Conservation (phyloP, 2,797 vertebrate species). For the Takifugu ocellatus region DNA sequence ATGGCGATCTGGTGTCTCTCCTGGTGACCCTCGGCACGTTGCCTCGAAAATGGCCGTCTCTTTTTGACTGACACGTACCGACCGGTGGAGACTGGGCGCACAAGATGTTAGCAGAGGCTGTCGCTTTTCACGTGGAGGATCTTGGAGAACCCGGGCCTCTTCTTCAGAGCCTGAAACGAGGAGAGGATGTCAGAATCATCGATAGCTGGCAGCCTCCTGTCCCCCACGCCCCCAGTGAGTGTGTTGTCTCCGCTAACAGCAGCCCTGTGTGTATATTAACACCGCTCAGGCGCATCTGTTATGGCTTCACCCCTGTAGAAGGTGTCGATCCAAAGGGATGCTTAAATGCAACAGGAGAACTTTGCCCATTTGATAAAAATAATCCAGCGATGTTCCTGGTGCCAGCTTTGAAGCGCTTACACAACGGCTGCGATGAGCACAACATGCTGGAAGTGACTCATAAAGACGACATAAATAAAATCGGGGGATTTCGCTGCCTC, state of each 20-base stretch:
- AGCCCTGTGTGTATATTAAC: background rate
- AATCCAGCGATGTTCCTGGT: conserved; percentile 19
- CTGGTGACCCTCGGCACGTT: conserved; percentile 32
- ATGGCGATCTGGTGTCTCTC: conserved; percentile 26
- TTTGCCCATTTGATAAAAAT: conserved; percentile 35
- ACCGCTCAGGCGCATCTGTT: too few species aligned
- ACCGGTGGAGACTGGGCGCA: conserved; percentile 36
- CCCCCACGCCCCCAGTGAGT: too few species aligned
- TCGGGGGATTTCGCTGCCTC: conserved; percentile 27
- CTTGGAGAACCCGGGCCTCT: conserved; percentile 97
- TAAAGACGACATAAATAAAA: conserved; percentile 45
- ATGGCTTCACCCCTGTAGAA: conserved; percentile 9
- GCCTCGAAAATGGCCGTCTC: conserved; percentile 50
- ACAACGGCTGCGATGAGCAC: conserved; percentile 38
- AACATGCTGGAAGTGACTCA: conserved; percentile 49
- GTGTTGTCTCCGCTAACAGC: conserved; percentile 2
- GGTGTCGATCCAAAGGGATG: conserved; percentile 6
- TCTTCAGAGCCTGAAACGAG: conserved; percentile 86
- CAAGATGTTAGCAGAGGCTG: conserved; percentile 82
- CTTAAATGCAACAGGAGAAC: conserved; percentile 22
- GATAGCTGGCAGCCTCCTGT: background rate
- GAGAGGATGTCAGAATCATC: background rate
- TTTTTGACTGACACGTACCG: conserved; percentile 37
- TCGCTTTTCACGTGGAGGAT: conserved; percentile 95
- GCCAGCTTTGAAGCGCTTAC: conserved; percentile 34